Evolutionary conservation across 2,888 invertebrate genomes (phyloP), one percentile per base, ranked within the genome.

Genomic region (Platerodrilus igneus): DNA sequence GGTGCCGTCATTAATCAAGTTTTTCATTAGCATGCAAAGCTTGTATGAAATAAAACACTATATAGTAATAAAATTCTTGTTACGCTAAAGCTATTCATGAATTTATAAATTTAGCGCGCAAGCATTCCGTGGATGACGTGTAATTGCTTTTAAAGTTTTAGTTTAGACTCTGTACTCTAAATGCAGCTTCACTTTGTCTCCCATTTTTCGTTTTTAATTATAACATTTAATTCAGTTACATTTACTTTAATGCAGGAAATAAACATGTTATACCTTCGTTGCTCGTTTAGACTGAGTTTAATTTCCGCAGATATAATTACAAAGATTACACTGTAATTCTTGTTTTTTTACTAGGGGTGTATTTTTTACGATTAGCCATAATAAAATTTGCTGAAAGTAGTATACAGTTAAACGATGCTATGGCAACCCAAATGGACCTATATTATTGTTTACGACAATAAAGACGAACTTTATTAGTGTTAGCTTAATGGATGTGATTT

Each of bases 1-100:
- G 40, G 39, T 40, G 45, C 40, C 40, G 32, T 13, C 37, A 45
- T 45, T 45, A 45, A 45, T 45, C 45, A 45, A 34, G 45, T 41
- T 41, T 37, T 45, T 45, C 45, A 45, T 45, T 41, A 37, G 37
- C 37, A 45, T 41, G 41, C 45, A 43, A 27, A 26, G 22, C 33
- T 29, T 33, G 32, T 22, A 29, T 37, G 28, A 37, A 30, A 37
- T 37, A 37, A 30, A 37, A 30, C 31, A 39, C 16, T 28, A 38
- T 38, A 25, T 29, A 38, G 39, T 26, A 20, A 30, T 31, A 30
- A 30, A 30, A 32, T 27, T 17, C 26, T 16, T 20, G 28, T 32
- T 20, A 8, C n/a, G 14, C 15, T 21, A 28, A 29, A 32, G 31
- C 27, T 37, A 32, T 37, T 37, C 36, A 36, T 27, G 11, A 29